Evolutionary conservation across 64 coral and sea anemone genomes (phyloP), one percentile per base, ranked within the genome.

Genomic region (Porites australiensis): DNA sequence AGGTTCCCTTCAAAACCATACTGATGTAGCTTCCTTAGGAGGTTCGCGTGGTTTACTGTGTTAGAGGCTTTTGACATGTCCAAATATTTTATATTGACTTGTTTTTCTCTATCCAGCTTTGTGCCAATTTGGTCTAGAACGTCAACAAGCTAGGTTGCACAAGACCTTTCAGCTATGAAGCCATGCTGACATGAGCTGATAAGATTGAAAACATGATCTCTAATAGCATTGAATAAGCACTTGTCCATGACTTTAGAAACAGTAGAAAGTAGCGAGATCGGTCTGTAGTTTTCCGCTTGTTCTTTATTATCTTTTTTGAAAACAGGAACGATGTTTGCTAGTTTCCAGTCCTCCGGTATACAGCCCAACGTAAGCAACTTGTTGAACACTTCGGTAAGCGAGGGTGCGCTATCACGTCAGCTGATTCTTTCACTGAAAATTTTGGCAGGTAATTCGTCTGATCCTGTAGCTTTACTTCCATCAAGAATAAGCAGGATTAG

Each of bases 371-470:
- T 51, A 12, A 88, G 50, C n/a, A 51, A 88, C 50, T 0, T 73
- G 58, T 88, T 88, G 54, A 88, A 73, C 20, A 88, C 18, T 3
- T 72, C 9, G 50, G 44, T 22, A 0, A 88, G n/a, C 21, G 86
- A 88, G n/a, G 86, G 86, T 23, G 86, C 86, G 2, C 75, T 88
- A 23, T 27, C 86, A 88, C 58, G 9, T 37, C 27, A 11, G 82
- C 55, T 47, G 78, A 72, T 13, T 59, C 46, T 23, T 12, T 23
- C 92, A 70, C 78, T 93, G 12, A 93, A 74, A 63, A 93, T 52
- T 58, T 27, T 88, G 14, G 61, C 82, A 3, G 91, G 72, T 11
- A 88, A 87, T 58, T 74, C 59, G 71, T 93, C 91, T 37, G 91
- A 74, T 1, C 82, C 91, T 19, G 82, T 79, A 5, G 83, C 83